Conservation (phyloP, 2,113 vertebrate species). For the Albula glossodonta region DNA sequence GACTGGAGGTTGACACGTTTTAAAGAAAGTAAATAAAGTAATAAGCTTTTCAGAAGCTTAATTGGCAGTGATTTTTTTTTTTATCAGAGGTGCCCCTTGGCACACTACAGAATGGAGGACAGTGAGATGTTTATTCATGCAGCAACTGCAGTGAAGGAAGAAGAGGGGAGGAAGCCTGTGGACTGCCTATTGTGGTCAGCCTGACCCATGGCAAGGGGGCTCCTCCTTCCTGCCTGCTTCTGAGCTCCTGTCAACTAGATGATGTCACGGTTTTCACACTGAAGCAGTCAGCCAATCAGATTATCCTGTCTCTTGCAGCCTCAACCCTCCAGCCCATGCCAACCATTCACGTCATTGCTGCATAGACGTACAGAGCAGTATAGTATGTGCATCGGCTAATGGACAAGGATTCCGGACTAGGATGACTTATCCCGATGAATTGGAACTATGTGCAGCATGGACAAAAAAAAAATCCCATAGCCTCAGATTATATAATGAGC, state of each 20-base stretch:
- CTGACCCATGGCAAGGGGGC: no score
- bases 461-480: background rate
- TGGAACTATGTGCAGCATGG: background rate
- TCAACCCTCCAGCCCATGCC: background rate
- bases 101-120: conserved; percentile 28
- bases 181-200: conserved; percentile 19
- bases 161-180: background rate
- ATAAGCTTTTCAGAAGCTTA: conserved; percentile 16
- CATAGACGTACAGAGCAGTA: background rate
- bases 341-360: background rate
- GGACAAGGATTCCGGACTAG: background rate
- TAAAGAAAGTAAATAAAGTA: conserved; percentile 26
- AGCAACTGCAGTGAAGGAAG: background rate
- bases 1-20: conserved; percentile 1
- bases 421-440: background rate
- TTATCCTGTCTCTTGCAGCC: background rate
- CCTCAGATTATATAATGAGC: background rate
- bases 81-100: conserved; percentile 22
- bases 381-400: background rate
- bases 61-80: conserved; percentile 32
- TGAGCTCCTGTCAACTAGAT: background rate
- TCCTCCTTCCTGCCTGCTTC: background rate
- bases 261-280: background rate
- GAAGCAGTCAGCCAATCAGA: background rate
- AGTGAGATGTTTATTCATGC: conserved; percentile 19